Evolutionary conservation across 2,113 vertebrate genomes (phyloP).

Genomic region (Chloropsis cyanopogon): DNA sequence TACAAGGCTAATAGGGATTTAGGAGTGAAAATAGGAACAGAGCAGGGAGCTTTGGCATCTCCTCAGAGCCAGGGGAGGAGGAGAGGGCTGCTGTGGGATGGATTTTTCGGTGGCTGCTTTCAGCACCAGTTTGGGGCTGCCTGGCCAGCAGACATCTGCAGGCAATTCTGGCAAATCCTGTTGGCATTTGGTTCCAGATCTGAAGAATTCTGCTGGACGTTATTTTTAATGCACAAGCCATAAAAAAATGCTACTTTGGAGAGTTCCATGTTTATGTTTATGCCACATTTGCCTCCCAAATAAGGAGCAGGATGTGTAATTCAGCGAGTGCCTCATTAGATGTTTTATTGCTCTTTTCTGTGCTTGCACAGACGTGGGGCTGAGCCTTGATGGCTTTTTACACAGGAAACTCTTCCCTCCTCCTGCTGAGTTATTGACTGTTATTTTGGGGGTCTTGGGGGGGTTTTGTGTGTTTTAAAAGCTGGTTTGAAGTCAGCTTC

Average conservation of each 20-base stretch:
- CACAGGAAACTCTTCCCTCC: neutral
- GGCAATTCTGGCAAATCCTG: neutral
- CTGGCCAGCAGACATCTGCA: constrained; percentile 33
- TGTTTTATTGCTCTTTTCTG: neutral
- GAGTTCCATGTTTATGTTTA: neutral
- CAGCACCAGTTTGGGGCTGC: neutral
- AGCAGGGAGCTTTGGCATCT: neutral
- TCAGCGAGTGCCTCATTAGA: neutral
- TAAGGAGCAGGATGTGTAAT: neutral
- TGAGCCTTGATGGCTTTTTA: neutral
- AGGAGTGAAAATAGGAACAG: neutral
- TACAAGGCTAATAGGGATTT: neutral
- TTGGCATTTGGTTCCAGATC: neutral
- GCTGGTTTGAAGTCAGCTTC: neutral
- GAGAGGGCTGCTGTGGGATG: neutral
- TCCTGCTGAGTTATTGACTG: neutral
- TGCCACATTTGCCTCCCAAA: constrained; percentile 2
- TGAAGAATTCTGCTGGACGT: neutral
- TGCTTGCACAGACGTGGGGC: neutral
- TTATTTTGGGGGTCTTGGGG: neutral
- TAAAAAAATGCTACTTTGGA: neutral
- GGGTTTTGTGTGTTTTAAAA: neutral
- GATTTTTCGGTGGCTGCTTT: neutral
- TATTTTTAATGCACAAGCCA: neutral
- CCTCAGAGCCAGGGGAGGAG: neutral